These are phyloP conservation scores for Rhamphomyia laevipes DNA, from an alignment of 2,888 invertebrate genomes.

Conservation along the genomic window DNA sequence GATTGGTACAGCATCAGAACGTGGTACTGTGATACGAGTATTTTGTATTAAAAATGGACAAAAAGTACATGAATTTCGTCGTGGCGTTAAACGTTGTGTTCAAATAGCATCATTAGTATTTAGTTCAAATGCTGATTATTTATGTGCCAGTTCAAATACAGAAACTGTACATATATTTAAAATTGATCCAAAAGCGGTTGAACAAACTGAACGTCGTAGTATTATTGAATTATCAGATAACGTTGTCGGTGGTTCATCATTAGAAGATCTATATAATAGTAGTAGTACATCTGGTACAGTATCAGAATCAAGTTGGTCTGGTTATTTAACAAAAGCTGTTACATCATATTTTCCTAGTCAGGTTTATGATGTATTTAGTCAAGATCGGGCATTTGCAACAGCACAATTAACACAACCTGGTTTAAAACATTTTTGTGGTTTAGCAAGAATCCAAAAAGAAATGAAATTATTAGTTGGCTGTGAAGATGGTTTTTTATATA, in stretches of 20 bases:
- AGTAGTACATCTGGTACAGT: not conserved
- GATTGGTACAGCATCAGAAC: conserved; percentile 36
- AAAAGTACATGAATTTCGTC: conserved; percentile 35
- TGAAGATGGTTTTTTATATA: conserved; percentile 36
- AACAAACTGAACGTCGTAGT: conserved; percentile 24
- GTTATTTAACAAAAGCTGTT: conserved; percentile 33
- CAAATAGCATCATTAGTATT: conserved; percentile 35
- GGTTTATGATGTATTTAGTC: conserved; percentile 34
- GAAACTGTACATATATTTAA: conserved; percentile 37
- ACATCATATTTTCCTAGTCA: conserved; percentile 34
- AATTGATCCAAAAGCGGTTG: conserved; percentile 30
- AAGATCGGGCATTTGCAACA: conserved; percentile 37
- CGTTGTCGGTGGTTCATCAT: conserved; percentile 10
- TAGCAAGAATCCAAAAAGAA: conserved; percentile 32
- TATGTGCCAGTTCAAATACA: conserved; percentile 36
- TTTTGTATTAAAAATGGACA: conserved; percentile 37
- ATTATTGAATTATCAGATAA: conserved; percentile 6
- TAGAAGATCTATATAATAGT: conserved; percentile 11
- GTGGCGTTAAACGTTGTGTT: conserved; percentile 35
- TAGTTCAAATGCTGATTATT: conserved; percentile 29
- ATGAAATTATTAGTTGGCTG: conserved; percentile 32
- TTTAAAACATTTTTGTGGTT: conserved; percentile 31
- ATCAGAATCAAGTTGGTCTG: conserved; percentile 24
- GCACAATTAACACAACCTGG: conserved; percentile 33
- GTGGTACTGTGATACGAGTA: conserved; percentile 38